Conservation (phyloP, 1,140 invertebrate species). For the Myzus persicae region DNA sequence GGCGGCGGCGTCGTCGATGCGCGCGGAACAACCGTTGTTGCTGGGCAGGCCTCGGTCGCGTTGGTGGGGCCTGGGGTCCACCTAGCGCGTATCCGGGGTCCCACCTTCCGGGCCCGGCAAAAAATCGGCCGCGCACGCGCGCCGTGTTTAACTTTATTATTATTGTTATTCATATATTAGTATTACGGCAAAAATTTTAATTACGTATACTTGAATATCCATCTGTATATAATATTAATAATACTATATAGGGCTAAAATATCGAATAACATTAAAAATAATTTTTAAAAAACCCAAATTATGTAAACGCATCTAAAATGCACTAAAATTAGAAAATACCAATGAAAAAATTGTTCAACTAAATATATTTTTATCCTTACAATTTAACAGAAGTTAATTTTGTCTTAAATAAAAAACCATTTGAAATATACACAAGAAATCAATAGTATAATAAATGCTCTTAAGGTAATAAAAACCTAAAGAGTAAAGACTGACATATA, state of each 20-base stretch:
- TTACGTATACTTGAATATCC: background rate
- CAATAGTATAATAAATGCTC: background rate
- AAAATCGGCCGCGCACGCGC: conserved; percentile 44
- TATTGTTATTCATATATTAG: background rate
- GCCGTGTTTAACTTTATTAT: background rate
- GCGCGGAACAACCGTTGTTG: conserved; percentile 22
- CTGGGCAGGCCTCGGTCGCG: conserved; percentile 49
- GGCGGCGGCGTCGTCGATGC: background rate
- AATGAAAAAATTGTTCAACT: background rate
- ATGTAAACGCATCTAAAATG: background rate
- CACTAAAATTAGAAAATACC: background rate
- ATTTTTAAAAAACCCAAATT: background rate
- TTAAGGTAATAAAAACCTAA: background rate
- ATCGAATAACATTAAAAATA: background rate
- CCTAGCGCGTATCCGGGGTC: conserved; percentile 55
- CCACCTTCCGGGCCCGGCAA: conserved; percentile 54
- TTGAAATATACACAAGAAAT: background rate
- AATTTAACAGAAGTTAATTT: background rate
- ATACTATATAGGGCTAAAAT: background rate
- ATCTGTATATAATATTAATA: background rate
- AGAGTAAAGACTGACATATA: background rate
- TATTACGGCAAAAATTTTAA: background rate
- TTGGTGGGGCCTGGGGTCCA: conserved; percentile 56
- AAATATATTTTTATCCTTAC: background rate
- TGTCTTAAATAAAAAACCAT: background rate